Base-by-base conservation (phyloP, 2,797 vertebrate species). In the Sebastes oblongus region DNA sequence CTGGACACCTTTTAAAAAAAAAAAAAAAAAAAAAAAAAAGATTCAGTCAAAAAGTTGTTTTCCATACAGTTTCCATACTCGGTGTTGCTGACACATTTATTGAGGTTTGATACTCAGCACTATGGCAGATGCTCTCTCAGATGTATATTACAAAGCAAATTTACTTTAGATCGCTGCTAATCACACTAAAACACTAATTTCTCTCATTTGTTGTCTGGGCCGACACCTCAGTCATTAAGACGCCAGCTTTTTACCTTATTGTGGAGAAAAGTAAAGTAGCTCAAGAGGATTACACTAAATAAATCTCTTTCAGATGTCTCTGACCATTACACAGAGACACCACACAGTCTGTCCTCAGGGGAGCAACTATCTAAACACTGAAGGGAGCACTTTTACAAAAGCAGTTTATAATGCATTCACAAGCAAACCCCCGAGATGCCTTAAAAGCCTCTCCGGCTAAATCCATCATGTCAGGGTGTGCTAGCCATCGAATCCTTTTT, bases 261-360 rank as follows among this genome's bases (percentile, higher is more conserved):
- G 73, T 68, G 46, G 72, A 58, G 54, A 85, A 86, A 86, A 77
- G 70, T 60, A 85, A 91, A 91, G 89, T 89, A 85, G 88, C 89
- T 86, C 67, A 91, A 78, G 89, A 90, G 90, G 92, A 94, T 95
- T 91, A 91, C 62, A 78, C 70, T 77, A 81, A 86, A 91, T 82
- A 86, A 88, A 91, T 89, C 91, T 89, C 81, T 88, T 81, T 88
- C 71, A 78, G 87, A 65, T 88, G 88, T 91, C 90, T 90, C 71
- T 78, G 74, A 88, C 88, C 84, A 77, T 86, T 86, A 90, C 82
- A 75, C 74, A 39, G 80, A 83, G 76, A 83, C 78, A 18, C 69
- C 78, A 80, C 82, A 70, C 42, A 36, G 61, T 61, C 60, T 34
- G 25, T 88, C 88, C 88, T 92, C 89, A 56, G 58, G 83, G 86